Conservation (phyloP, 2,888 invertebrate genomes). For the Antitype chi region DNA sequence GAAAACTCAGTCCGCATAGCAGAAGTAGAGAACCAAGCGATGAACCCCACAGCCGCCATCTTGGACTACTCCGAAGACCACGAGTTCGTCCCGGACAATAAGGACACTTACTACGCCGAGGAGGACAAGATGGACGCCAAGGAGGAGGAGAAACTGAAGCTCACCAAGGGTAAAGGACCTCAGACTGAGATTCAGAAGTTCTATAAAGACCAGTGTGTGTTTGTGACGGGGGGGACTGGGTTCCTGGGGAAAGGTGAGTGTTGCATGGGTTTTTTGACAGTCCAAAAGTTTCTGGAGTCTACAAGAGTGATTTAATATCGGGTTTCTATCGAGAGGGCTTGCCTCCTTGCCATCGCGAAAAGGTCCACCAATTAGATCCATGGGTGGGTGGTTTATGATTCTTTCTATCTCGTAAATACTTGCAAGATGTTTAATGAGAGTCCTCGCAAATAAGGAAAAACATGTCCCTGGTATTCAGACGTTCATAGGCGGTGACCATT, state of each 20-base stretch:
- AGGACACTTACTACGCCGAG: slow-evolving; percentile 88
- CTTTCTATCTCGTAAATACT: background rate
- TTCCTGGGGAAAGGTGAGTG: slow-evolving; percentile 89
- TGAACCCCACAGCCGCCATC: slow-evolving; percentile 85
- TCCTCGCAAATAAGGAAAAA: background rate
- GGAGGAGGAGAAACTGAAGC: slow-evolving; percentile 85
- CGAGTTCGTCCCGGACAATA: slow-evolving; percentile 87
- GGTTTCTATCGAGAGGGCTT: background rate
- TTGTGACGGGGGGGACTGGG: slow-evolving; percentile 88
- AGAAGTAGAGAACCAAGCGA: slow-evolving; percentile 82
- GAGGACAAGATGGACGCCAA: slow-evolving; percentile 85
- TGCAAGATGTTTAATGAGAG: background rate
- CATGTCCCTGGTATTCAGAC: background rate
- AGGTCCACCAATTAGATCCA: background rate
- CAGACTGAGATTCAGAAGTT: slow-evolving; percentile 83
- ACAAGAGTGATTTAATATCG: background rate
- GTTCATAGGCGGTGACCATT: too few species aligned
- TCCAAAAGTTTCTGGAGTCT: slow-evolving; percentile 37
- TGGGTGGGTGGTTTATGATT: too few species aligned
- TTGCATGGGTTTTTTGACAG: slow-evolving; percentile 61
- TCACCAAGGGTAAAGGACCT: slow-evolving; percentile 86
- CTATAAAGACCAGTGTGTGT: slow-evolving; percentile 86
- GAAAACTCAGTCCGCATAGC: slow-evolving; percentile 81
- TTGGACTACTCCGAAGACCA: slow-evolving; percentile 89
- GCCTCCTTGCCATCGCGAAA: background rate